Evolutionary conservation across 2,888 invertebrate genomes (phyloP).

Genomic region (Coenonympha glycerion): DNA sequence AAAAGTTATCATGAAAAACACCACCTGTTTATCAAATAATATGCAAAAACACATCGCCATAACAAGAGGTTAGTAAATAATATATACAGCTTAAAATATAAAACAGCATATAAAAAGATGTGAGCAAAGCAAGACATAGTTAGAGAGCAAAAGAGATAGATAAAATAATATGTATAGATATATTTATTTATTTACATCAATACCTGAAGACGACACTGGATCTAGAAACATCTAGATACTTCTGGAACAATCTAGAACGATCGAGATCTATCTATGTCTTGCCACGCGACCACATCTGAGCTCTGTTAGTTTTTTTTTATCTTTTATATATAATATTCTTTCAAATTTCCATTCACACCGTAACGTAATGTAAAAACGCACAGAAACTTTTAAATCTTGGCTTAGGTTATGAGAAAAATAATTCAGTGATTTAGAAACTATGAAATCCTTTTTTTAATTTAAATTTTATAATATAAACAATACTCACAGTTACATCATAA

Average conservation of each 20-base stretch:
- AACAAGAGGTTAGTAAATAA: constrained; percentile 23
- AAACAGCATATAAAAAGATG: constrained; percentile 41
- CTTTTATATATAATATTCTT: constrained; percentile 31
- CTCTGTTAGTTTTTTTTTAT: constrained; percentile 54
- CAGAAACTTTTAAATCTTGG: no score
- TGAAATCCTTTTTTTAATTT: no score
- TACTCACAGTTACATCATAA: no score
- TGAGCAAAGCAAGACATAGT: constrained; percentile 75
- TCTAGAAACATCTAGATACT: constrained; percentile 18
- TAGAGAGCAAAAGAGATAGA: constrained; percentile 54
- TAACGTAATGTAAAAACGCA: no score
- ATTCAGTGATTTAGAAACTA: no score
- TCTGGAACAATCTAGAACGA: constrained; percentile 36
- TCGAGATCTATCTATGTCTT: constrained; percentile 63
- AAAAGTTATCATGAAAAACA: no score
- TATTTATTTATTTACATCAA: constrained; percentile 35
- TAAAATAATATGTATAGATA: constrained; percentile 34
- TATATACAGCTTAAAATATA: constrained; percentile 17
- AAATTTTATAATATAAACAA: no score
- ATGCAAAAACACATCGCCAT: constrained; percentile 14
- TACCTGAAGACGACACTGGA: constrained; percentile 55
- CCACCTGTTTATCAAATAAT: neutral
- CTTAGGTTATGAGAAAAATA: no score
- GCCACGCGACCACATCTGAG: constrained; percentile 72
- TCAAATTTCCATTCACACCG: constrained; percentile 39